Base-by-base conservation (phyloP, 2,888 invertebrate species). In the Sinhomidia bicolor region DNA sequence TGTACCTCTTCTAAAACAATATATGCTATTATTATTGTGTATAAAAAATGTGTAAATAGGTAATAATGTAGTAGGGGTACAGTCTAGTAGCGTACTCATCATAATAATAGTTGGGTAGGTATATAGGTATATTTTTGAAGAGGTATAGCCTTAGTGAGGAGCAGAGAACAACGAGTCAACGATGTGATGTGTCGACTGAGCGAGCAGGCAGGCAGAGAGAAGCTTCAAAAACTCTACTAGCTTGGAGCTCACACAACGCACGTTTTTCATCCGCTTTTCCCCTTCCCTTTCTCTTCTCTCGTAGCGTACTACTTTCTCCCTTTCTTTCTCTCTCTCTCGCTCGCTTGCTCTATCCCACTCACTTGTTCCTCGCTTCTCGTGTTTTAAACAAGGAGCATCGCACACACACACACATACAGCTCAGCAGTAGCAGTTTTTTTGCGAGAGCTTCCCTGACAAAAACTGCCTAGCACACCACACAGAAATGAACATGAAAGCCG, bases 401-500 rank as follows among this genome's bases (percentile, higher is more conserved):
- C 9, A 12, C 44, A 44, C 10, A 12, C 44, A 44, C 5, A 12
- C 44, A 44, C 1, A 9, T 1, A 44, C 5, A n/a, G n/a, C n/a
- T n/a, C n/a, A n/a, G 12, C 2, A 41, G 41, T 41, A 36, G 44
- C 17, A 62, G 65, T 62, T 44, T 54, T 4, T 47, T 74, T 47
- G 23, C 32, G 1, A 36, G 74, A 2, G 26, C 60, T 57, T 47
- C 9, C 12, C 80, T 81, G 71, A 82, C 85, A 86, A 78, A 68
- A 74, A 54, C 36, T 71, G 44, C 41, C 9, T 9, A n/a, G 0
- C 17, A n/a, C 5, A 17, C 51, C n/a, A 65, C 32, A 82, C 74
- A 62, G 79, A 82, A 87, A 51, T 81, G 87, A 81, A 87, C 87
- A 87, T 87, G 87, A 87, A 87, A 87, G 87, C 87, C 87, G 87